Base-by-base conservation (phyloP, 2,888 invertebrate species). In the Parascotia fuliginaria region DNA sequence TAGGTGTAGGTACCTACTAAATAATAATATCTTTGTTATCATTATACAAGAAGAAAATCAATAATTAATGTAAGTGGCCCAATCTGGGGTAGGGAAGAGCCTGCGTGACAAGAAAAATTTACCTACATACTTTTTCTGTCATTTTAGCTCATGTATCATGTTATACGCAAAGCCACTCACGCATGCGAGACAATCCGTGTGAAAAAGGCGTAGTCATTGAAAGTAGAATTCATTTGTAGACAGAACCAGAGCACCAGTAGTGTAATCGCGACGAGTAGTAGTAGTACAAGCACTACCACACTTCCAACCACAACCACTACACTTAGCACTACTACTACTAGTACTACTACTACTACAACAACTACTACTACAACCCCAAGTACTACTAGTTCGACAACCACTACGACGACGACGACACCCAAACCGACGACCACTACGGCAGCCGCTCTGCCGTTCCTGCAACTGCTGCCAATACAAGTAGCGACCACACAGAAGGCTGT, bases 381-480 rank as follows among this genome's bases (percentile, higher is more conserved):
- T 77, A 87, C 90, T 65, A 87, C 86, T 74, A 86, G 78, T 68
- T 74, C 86, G 15, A 84, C 82, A 9, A 84, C 87, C 1, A 84
- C 87, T 0, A 87, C 83, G 1, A 78, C 82, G 7, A 79, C 86
- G 1, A 75, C 79, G 6, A 66, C 82, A 36, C 73, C 75, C 31
- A 71, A 79, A 40, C 73, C 79, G 41, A 74, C 81, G 7, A 76
- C 77, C 0, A 69, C 75, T 7, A 68, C 75, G 40, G 76, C 81
- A 57, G 65, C 79, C 33, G 73, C 79, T 53, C 79, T 77, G 13
- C 89, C 92, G 9, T 91, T 86, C 81, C 75, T 91, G 60, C 90
- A 90, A 62, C 73, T 91, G 55, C 73, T 91, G 64, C 93, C 92
- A 15, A 89, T 93, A 62, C 83, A 86, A 60, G 9, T n/a, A 0